Evolutionary conservation across 2,797 vertebrate genomes (phyloP).

Genomic region (Mastacembelus armatus): DNA sequence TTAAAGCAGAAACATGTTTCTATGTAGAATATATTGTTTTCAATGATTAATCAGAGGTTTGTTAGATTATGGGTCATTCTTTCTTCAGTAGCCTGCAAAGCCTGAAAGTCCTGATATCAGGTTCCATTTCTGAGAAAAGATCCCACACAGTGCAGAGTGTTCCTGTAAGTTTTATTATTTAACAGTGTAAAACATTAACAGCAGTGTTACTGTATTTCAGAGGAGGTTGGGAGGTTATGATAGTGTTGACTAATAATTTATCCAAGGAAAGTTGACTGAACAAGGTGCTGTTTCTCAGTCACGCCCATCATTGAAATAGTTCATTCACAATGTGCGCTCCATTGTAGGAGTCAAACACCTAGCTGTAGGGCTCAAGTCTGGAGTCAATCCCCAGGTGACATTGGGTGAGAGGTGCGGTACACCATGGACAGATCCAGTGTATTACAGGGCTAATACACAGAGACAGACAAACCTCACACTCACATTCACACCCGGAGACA

Average conservation of each 20-base stretch:
- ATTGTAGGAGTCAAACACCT: background rate
- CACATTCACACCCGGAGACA: no score
- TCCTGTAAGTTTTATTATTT: conserved; percentile 2
- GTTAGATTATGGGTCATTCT: background rate
- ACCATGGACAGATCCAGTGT: no score
- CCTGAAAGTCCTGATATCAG: conserved; percentile 5
- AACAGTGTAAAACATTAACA: conserved; percentile 47
- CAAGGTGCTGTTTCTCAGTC: conserved; percentile 10
- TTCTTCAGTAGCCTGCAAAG: background rate
- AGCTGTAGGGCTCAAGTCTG: conserved; percentile 2
- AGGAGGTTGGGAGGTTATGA: conserved; percentile 17
- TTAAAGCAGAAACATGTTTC: no score
- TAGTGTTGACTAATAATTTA: conserved; percentile 29
- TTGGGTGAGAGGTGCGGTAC: no score
- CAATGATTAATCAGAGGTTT: background rate
- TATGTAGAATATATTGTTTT: no score
- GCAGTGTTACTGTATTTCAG: conserved; percentile 17
- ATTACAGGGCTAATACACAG: no score
- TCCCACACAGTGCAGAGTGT: background rate
- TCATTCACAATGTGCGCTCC: background rate
- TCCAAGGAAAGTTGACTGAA: conserved; percentile 15
- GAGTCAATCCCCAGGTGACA: no score
- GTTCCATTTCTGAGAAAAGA: conserved; percentile 21
- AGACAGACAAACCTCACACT: no score
- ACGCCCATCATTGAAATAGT: conserved; percentile 24